Evolutionary conservation across 2,888 invertebrate genomes (phyloP), one percentile per base, ranked within the genome.

Genomic region (Eristalis pertinax): DNA sequence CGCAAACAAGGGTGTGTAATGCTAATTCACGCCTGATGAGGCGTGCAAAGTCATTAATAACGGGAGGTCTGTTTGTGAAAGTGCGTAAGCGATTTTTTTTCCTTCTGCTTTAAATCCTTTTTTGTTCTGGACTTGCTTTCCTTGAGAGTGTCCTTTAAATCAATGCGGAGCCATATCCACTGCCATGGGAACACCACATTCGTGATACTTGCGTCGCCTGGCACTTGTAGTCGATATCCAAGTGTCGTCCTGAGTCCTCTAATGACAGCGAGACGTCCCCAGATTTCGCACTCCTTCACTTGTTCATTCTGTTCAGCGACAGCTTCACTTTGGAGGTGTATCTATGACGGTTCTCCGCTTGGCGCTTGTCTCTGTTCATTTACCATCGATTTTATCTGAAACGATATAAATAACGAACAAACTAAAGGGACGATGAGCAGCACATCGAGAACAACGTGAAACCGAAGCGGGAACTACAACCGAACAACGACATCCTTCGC

Each of bases 351-450:
- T 26, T 38, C 22, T 82, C 22, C 43, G 32, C 10, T 60, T 10
- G 43, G 35, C 22, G 35, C 26, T 64, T 43, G 15, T 8, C 22
- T 38, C 32, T 38, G 58, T 78, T 82, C 69, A 78, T 75, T 75
- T 84, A 5, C 32, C 29, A 87, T 87, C 68, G 84, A 87, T 79
- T 79, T 73, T 83, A 83, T 86, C 74, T 78, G 58, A 76, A 80
- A 63, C 56, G 50, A 72, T 72, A 87, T 76, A 87, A 69, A 68
- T 84, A 87, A 75, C 67, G 56, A 79, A 72, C 38, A 63, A 43
- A 60, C 38, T 19, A 41, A 38, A 62, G 68, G 15, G 56, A 63
- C 19, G 35, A 67, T 29, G 62, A 68, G 19, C 13, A 58, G 19
- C 19, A 73, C 26, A 10, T 64, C 13, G 64, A 74, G 24, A 19